Conservation (phyloP, 2,888 invertebrate species). For the Patella pellucida region DNA sequence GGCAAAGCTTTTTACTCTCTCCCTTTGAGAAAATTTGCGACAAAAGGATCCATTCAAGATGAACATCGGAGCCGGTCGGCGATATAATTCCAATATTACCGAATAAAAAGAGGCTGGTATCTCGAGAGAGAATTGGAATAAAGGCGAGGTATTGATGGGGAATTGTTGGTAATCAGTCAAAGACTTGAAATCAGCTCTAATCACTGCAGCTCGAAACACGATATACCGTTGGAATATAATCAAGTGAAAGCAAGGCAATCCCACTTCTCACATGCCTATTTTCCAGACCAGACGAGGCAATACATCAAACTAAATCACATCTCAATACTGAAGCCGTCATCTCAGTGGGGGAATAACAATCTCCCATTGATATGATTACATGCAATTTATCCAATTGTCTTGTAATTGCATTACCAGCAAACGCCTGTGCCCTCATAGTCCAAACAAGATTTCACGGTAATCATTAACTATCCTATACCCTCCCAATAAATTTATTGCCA, state of each 20-base stretch:
- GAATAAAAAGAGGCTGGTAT: neutral
- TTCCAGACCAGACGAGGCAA: slow-evolving; percentile 19
- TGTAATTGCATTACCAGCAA: slow-evolving; percentile 23
- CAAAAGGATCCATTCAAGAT: neutral
- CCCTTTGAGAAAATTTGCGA: slow-evolving; percentile 5
- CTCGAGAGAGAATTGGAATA: neutral
- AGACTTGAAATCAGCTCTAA: neutral
- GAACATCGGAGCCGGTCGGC: slow-evolving; percentile 5
- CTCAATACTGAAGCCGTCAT: slow-evolving; percentile 9
- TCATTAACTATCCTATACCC: neutral
- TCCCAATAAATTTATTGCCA: neutral
- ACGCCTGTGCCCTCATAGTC: neutral
- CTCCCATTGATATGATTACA: slow-evolving; percentile 25
- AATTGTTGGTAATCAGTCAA: neutral
- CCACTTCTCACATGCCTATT: slow-evolving; percentile 18
- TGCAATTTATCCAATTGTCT: slow-evolving; percentile 30
- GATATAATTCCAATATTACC: slow-evolving; percentile 5
- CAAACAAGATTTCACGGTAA: slow-evolving; percentile 2
- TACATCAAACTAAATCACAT: slow-evolving; percentile 24
- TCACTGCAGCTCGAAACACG: slow-evolving; percentile 8
- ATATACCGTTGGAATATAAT: slow-evolving; percentile 15
- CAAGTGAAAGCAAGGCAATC: slow-evolving; percentile 14
- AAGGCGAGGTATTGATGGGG: slow-evolving; percentile 10
- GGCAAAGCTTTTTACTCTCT: neutral
- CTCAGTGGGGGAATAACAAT: slow-evolving; percentile 22